Base-by-base conservation (phyloP, 2,113 vertebrate species). In the Microcebus jonahi region DNA sequence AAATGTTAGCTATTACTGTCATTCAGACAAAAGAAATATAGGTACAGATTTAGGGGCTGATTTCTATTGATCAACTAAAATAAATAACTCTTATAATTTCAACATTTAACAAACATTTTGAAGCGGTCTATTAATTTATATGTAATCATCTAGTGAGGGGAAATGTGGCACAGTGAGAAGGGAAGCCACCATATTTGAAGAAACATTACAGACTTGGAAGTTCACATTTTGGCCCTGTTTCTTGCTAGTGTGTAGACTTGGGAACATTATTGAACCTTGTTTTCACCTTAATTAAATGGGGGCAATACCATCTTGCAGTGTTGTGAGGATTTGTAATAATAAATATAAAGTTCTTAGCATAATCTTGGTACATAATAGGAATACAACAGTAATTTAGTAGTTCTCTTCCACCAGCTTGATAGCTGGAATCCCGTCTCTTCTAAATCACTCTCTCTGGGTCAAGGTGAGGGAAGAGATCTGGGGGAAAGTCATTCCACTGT, bases 31-130 rank as follows among this genome's bases (percentile, higher is more conserved):
- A 94, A 67, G 55, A 95, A 83, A 70, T 84, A 67, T 29, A 92
- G 36, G 8, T 95, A 83, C 23, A 93, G 68, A 91, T 87, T 93
- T 45, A 76, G 45, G 65, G 83, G n/a, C 27, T 97, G 48, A 76
- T 91, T 93, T 97, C 93, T 48, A 61, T 75, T 95, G 63, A 94
- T 92, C 4, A 68, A 63, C 75, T 85, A 84, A 89, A 70, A 4
- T 77, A 94, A 86, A 96, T 68, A 65, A 85, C 63, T 77, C n/a
- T 92, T 59, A 65, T 9, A 90, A 96, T 91, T 89, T 95, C 45
- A 97, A 71, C n/a, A 71, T 88, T 97, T n/a, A 86, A 94, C 86
- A 79, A 90, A 77, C 21, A 89, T 86, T 93, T 95, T 81, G 80
- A 92, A 75, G 34, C 14, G 27, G 31, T 73, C 45, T 27, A 31